Conservation (phyloP, 2,113 vertebrate species). For the Phaethon lepturus region DNA sequence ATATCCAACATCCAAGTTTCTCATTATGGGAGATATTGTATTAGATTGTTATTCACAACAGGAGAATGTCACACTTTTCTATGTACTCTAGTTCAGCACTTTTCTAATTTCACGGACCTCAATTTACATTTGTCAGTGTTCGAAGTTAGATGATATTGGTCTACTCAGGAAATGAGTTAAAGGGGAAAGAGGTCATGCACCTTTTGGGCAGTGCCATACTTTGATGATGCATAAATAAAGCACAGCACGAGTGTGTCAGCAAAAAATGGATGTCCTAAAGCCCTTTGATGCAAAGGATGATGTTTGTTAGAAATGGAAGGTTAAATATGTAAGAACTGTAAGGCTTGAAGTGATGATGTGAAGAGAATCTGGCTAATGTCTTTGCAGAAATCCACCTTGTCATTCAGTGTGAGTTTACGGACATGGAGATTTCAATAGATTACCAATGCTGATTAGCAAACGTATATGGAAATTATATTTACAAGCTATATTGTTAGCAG, state of each 20-base stretch:
- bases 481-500: not conserved
- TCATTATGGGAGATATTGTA: not conserved
- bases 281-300: constrained; percentile 27
- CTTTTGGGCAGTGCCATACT: constrained; percentile 45
- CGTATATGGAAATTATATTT: not conserved
- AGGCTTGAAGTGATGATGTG: not conserved
- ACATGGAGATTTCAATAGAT: not conserved
- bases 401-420: not conserved
- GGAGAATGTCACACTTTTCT: constrained; percentile 52
- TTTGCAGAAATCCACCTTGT: constrained; percentile 4
- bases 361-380: not conserved
- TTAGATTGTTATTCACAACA: constrained; percentile 60
- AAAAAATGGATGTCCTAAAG: constrained; percentile 29
- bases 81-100: constrained; percentile 65
- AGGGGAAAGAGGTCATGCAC: constrained; percentile 42
- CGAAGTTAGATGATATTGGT: constrained; percentile 59
- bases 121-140: constrained; percentile 72
- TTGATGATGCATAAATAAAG: constrained; percentile 67
- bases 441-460: not conserved
- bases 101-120: constrained; percentile 67
- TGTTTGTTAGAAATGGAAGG: constrained; percentile 49
- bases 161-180: constrained; percentile 46
- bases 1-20: constrained; percentile 4
- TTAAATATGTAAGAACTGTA: constrained; percentile 32
- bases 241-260: constrained; percentile 6